A percentile compares a stretch with the other conserved stretches of the same genome.
These are phyloP conservation scores for Nephila pilipes DNA, from an alignment of 1,140 invertebrate genomes.

Conservation along the genomic window DNA sequence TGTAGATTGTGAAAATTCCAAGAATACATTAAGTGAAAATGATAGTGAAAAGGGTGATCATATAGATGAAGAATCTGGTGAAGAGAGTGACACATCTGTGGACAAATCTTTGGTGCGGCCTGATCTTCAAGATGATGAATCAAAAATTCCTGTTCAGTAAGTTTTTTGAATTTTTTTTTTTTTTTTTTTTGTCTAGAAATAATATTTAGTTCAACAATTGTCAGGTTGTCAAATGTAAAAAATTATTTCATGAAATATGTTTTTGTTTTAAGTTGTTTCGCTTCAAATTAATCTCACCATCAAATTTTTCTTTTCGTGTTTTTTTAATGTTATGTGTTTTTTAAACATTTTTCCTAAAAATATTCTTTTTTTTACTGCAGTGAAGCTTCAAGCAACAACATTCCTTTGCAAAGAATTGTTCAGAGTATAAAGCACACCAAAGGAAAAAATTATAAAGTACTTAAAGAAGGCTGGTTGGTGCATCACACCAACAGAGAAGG, in stretches of 20 bases:
- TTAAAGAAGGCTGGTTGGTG: slow-evolving; percentile 99
- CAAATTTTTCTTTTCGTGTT: too few relatives aligned
- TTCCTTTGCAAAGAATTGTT: slow-evolving; percentile 98
- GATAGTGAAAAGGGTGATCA: slow-evolving; percentile 71
- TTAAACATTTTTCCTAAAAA: too few relatives aligned
- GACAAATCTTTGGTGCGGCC: slow-evolving; percentile 11
- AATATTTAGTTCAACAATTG: too few relatives aligned
- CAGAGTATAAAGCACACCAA: slow-evolving; percentile 99
- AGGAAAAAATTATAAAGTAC: slow-evolving; percentile 90
- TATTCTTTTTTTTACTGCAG: slow-evolving; percentile 42
- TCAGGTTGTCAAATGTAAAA: background rate
- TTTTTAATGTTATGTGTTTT: too few relatives aligned
- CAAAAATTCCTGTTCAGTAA: slow-evolving; percentile 71
- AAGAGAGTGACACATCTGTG: slow-evolving; percentile 74
- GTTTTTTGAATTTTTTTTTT: background rate
- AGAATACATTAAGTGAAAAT: slow-evolving; percentile 47
- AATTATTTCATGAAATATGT: background rate
- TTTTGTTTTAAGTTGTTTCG: background rate
- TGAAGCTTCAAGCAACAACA: slow-evolving; percentile 93
- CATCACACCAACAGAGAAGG: slow-evolving; percentile 94
- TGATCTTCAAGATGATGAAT: slow-evolving; percentile 71
- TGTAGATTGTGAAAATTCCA: slow-evolving; percentile 61
- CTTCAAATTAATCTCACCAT: background rate
- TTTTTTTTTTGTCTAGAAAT: background rate
- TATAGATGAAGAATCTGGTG: slow-evolving; percentile 78